Conservation (phyloP, 2,797 vertebrate genomes). For the Galagoides demidoff region DNA sequence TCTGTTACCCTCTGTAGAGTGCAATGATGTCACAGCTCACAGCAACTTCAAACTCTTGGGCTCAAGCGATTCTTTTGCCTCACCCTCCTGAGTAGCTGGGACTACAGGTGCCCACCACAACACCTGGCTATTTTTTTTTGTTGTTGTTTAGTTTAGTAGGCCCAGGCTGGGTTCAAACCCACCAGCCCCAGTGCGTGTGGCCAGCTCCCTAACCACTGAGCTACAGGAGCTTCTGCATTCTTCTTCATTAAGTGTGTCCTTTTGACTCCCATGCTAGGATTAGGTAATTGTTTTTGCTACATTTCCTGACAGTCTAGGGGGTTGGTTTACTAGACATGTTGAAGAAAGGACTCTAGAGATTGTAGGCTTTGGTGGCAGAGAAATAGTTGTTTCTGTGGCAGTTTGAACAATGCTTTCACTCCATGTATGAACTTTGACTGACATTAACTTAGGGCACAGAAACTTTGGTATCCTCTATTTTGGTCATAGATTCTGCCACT, state of each 20-base stretch:
- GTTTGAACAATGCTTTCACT: constrained; percentile 87
- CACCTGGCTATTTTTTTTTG: too few relatives aligned
- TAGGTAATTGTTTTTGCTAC: constrained; percentile 83
- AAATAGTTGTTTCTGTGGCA: constrained; percentile 82
- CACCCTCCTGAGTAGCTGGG: too few relatives aligned
- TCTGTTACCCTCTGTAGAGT: too few relatives aligned
- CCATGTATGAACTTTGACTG: constrained; percentile 84
- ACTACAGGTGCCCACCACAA: too few relatives aligned
- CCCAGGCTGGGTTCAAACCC: too few relatives aligned
- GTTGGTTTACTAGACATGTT: constrained; percentile 83
- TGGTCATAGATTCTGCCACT: constrained; percentile 84
- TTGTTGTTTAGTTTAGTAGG: too few relatives aligned
- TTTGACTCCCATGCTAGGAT: constrained; percentile 83
- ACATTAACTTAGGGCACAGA: constrained; percentile 85
- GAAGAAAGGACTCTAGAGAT: constrained; percentile 83
- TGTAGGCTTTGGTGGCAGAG: constrained; percentile 82
- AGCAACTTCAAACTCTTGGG: too few relatives aligned
- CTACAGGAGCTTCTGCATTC: neutral
- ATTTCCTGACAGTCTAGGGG: constrained; percentile 82
- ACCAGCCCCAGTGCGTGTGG: too few relatives aligned
- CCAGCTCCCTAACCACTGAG: too few relatives aligned
- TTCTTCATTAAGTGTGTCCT: constrained; percentile 83
- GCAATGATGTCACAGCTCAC: too few relatives aligned
- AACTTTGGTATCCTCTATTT: constrained; percentile 83
- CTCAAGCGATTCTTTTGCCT: too few relatives aligned